Percentiles rank a stretch among this genome's conserved stretches.
These are phyloP conservation scores for Hyposmocoma kahamanoa DNA, from an alignment of 1,140 invertebrate species.

Conservation along the genomic window DNA sequence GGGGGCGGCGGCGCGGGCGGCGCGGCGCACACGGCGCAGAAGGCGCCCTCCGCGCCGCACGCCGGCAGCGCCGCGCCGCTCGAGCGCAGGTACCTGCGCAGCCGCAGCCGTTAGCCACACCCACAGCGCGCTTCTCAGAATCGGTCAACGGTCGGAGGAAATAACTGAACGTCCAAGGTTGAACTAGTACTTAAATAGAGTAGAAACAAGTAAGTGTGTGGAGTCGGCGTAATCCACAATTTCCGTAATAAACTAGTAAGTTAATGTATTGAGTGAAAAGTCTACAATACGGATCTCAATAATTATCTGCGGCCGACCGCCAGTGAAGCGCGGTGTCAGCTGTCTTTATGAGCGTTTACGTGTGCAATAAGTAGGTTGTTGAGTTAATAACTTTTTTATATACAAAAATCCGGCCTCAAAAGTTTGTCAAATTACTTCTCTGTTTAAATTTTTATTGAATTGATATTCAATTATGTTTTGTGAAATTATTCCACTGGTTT, in stretches of 20 bases:
- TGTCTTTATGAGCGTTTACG: no score
- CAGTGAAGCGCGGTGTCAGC: no score
- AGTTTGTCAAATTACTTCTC: no score
- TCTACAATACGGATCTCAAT: background rate
- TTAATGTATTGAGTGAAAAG: background rate
- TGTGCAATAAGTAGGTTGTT: no score
- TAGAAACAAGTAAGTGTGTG: background rate
- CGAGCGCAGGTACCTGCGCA: constrained; percentile 39
- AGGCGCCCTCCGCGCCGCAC: constrained; percentile 13
- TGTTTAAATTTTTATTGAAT: no score
- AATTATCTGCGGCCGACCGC: no score
- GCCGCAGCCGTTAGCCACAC: no score
- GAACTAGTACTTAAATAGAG: background rate
- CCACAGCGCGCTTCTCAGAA: background rate
- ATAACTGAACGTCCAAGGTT: background rate
- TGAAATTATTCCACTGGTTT: no score
- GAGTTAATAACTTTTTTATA: no score
- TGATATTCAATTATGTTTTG: no score
- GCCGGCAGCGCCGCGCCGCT: constrained; percentile 9
- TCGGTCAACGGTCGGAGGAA: background rate
- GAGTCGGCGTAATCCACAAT: background rate
- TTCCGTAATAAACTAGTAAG: background rate
- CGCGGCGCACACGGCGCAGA: constrained; percentile 30
- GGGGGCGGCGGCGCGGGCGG: constrained; percentile 5
- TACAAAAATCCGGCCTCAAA: no score